A percentile compares a stretch with the other conserved stretches of the same genome.
Conservation (phyloP, 2,113 vertebrate genomes). For the Aphelocoma coerulescens region DNA sequence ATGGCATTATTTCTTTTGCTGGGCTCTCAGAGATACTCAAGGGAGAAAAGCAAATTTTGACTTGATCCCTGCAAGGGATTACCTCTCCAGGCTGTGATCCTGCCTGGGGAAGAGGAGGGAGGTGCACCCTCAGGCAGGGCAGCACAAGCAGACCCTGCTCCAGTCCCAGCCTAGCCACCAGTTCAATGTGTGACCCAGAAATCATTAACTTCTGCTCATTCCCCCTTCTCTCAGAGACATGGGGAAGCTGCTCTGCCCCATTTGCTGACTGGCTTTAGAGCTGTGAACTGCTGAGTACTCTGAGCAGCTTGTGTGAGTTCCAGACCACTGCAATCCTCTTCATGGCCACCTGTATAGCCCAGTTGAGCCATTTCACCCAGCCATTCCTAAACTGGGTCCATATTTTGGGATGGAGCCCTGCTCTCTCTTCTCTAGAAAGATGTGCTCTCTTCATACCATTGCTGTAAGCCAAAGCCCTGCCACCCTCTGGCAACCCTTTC, state of each 20-base stretch:
- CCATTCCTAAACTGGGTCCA: fast-evolving
- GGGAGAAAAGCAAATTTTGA: not conserved
- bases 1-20: not conserved
- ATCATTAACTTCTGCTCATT: not conserved
- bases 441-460: not conserved
- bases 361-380: not conserved
- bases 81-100: not conserved
- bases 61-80: not conserved
- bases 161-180: not conserved
- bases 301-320: not conserved
- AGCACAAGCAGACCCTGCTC: not conserved
- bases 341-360: not conserved
- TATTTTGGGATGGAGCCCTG: not conserved
- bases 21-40: not conserved
- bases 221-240: not conserved
- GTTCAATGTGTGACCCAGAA: not conserved
- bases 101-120: not conserved
- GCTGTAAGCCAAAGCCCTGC: not conserved
- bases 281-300: not conserved
- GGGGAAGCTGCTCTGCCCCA: not conserved
- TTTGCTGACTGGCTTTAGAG: not conserved
- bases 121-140: not conserved
- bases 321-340: not conserved
- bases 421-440: not conserved
- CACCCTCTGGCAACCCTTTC: not conserved